Conservation (phyloP, 2,113 vertebrate genomes). For the Catharus fuscescens region DNA sequence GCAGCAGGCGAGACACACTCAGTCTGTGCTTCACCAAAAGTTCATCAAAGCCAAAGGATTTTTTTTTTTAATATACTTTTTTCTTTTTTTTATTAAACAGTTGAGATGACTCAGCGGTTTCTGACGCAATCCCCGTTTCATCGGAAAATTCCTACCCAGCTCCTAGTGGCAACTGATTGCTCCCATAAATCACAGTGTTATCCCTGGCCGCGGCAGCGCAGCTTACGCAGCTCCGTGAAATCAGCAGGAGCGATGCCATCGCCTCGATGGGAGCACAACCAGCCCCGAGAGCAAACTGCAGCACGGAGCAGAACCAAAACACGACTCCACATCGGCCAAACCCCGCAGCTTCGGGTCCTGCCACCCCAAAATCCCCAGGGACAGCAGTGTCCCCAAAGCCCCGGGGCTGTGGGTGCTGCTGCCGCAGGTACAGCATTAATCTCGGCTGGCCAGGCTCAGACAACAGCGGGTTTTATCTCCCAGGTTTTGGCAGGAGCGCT, state of each 20-base stretch:
- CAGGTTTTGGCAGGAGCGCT: not conserved
- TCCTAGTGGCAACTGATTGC: conserved; percentile 57
- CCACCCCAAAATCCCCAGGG: accelerated
- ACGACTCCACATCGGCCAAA: not conserved
- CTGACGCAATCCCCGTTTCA: conserved; percentile 66
- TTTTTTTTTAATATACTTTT: not conserved
- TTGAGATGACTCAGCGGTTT: conserved; percentile 69
- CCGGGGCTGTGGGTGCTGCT: not conserved
- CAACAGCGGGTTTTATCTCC: conserved; percentile 34
- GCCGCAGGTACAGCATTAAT: conserved; percentile 29
- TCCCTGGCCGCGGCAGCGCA: conserved; percentile 39
- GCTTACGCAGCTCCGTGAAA: conserved; percentile 25
- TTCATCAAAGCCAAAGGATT: conserved; percentile 29
- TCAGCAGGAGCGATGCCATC: conserved; percentile 52
- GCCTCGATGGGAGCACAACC: not conserved
- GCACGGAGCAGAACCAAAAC: not conserved
- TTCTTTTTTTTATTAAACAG: conserved; percentile 12
- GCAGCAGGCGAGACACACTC: not conserved
- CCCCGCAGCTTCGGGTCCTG: not conserved
- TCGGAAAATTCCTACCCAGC: conserved; percentile 68
- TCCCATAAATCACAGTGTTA: conserved; percentile 61
- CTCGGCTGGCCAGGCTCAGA: not conserved
- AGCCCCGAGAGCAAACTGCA: not conserved
- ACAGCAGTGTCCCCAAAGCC: not conserved
- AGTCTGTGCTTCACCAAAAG: conserved; percentile 19